These are phyloP conservation scores for Neocrepidodera transversa DNA, from an alignment of 2,888 invertebrate species.

Conservation along the genomic window DNA sequence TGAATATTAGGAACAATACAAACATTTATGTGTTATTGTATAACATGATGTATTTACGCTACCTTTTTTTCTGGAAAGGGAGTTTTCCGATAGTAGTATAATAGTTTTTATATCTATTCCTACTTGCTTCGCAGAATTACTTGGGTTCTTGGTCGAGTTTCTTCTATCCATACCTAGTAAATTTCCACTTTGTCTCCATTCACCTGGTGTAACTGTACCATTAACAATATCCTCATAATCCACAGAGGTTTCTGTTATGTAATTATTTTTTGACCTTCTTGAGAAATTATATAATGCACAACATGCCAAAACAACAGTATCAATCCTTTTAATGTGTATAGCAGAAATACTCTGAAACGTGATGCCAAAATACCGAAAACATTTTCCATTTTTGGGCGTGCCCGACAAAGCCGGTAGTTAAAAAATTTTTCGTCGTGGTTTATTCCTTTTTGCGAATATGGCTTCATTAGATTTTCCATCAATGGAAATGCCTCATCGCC, in stretches of 20 bases:
- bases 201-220: conserved; percentile 18
- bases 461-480: conserved; percentile 33
- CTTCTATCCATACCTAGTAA: conserved; percentile 25
- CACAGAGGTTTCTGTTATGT: conserved; percentile 30
- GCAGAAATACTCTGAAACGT: conserved; percentile 25
- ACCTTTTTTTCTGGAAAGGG: conserved; percentile 24
- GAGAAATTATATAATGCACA: conserved; percentile 31
- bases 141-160: conserved; percentile 16
- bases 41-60: no score
- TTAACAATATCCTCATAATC: conserved; percentile 28
- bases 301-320: conserved; percentile 26
- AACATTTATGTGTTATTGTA: background rate
- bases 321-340: conserved; percentile 24
- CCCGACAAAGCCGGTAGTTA: conserved; percentile 16
- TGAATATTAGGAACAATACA: no score
- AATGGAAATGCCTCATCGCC: conserved; percentile 34
- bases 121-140: conserved; percentile 20
- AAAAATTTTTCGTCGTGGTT: conserved; percentile 27
- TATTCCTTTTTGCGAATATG: conserved; percentile 23
- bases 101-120: conserved; percentile 26
- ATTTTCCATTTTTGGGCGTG: conserved; percentile 34
- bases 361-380: conserved; percentile 30
- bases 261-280: conserved; percentile 21
- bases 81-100: conserved; percentile 22
- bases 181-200: conserved; percentile 34